A percentile compares a stretch with the other conserved stretches of the same genome.
Evolutionary conservation across 2,888 invertebrate species (phyloP).

Genomic region (Nudaria mundana): DNA sequence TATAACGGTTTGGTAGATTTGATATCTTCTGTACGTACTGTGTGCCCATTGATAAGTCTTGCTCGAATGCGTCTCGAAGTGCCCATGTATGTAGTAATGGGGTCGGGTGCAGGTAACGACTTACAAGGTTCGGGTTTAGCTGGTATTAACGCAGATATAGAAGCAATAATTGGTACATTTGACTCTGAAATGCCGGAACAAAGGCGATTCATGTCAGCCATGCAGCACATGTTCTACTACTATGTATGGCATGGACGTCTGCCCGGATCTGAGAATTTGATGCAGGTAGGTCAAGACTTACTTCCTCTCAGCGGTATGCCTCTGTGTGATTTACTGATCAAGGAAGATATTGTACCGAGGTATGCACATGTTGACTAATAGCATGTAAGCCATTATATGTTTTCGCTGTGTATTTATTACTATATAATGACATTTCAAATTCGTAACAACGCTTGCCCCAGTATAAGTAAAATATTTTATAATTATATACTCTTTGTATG

Average conservation of each 20-base stretch:
- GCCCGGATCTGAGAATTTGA: conserved; percentile 82
- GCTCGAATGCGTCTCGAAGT: conserved; percentile 83
- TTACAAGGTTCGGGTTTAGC: conserved; percentile 63
- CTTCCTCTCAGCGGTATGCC: conserved; percentile 84
- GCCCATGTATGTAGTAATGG: conserved; percentile 88
- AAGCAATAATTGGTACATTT: conserved; percentile 89
- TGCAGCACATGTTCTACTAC: conserved; percentile 91
- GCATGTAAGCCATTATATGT: neutral
- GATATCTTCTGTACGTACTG: conserved; percentile 89
- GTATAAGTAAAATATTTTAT: conserved; percentile 24
- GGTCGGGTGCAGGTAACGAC: conserved; percentile 79
- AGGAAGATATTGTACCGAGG: conserved; percentile 86
- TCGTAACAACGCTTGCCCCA: conserved; percentile 25
- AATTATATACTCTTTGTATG: conserved; percentile 21
- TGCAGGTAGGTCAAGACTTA: conserved; percentile 87
- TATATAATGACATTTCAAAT: conserved; percentile 13
- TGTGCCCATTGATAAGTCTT: conserved; percentile 88
- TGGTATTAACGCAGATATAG: conserved; percentile 84
- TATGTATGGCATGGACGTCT: conserved; percentile 90
- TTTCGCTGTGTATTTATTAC: conserved; percentile 23
- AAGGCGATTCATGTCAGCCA: conserved; percentile 87
- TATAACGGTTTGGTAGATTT: conserved; percentile 86
- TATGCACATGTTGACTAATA: conserved; percentile 88
- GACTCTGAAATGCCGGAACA: conserved; percentile 87
- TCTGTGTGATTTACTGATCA: conserved; percentile 89